Evolutionary conservation across 2,888 invertebrate species (phyloP), one percentile per base, ranked within the genome.

Genomic region (Torymus auratus): DNA sequence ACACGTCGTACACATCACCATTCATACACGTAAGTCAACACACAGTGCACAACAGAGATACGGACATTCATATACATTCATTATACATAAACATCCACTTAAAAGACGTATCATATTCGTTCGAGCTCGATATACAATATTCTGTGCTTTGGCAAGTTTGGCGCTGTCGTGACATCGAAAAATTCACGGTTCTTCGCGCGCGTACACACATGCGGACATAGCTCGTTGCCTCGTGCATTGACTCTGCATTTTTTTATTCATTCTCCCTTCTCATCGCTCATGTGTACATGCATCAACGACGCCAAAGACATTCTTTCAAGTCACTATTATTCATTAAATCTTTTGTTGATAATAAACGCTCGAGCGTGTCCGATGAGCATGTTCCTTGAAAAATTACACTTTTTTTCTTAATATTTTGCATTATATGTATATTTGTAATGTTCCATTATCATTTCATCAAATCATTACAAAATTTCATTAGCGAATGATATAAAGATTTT

Each of bases 91-190:
- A 69, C 13, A 62, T 53, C 67, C 14, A 55, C 20, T 56, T 58
- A 17, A 64, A 69, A 68, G n/a, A 17, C 17, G 23, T 12, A 62
- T 23, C n/a, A 61, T 53, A 68, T 20, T 67, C 69, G 41, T 67
- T 61, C 55, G 61, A 76, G 73, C 81, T 79, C 77, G 65, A 80
- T 70, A 77, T 86, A 89, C 41, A 41, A 41, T 41, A 41, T 87
- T 88, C 87, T 89, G 86, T 88, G 91, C 91, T 91, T 90, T 90
- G 89, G 90, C 90, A 89, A 90, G 86, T 89, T 87, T 90, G 87
- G 89, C 88, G 89, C 90, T 90, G 87, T 88, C 87, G 85, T 88
- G 85, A 88, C 88, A 88, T 88, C 86, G 84, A 86, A 88, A 86
- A 88, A 86, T 86, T 87, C 83, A 58, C 65, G 62, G 67, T 73